These are phyloP conservation scores for Tridacna crocea DNA, from an alignment of 2,888 invertebrate genomes.

Conservation along the genomic window DNA sequence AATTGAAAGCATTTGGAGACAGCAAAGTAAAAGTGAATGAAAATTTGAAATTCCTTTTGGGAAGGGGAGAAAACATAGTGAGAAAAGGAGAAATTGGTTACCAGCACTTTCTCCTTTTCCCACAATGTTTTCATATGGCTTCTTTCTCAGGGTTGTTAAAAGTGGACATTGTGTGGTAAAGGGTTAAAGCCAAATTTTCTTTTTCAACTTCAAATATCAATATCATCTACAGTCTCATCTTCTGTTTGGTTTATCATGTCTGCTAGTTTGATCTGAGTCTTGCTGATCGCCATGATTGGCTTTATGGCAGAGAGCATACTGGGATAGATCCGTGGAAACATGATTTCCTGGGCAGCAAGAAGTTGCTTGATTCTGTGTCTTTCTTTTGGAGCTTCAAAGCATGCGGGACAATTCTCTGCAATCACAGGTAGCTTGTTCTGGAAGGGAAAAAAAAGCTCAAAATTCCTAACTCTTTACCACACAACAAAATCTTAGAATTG, in stretches of 20 bases:
- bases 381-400: conserved; percentile 86
- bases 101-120: too few species aligned
- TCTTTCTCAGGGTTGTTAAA: too few species aligned
- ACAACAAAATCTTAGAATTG: neutral
- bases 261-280: conserved; percentile 68
- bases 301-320: conserved; percentile 91
- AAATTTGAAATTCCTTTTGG: too few species aligned
- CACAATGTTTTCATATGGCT: too few species aligned
- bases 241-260: conserved; percentile 46
- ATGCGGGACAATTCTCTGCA: conserved; percentile 87
- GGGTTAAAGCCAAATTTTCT: too few species aligned
- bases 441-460: conserved; percentile 23
- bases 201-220: conserved; percentile 2
- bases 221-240: conserved; percentile 11
- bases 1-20: too few species aligned
- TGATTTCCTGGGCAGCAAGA: conserved; percentile 90
- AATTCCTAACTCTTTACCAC: neutral
- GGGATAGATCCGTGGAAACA: conserved; percentile 90
- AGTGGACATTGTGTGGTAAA: too few species aligned
- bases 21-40: too few species aligned
- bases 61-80: too few species aligned
- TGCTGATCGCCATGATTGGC: conserved; percentile 88
- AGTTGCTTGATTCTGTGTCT: conserved; percentile 88
- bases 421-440: conserved; percentile 90
- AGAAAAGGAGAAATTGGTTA: too few species aligned